Conservation (phyloP, 2,113 vertebrate species). For the Sisor rabdophorus region DNA sequence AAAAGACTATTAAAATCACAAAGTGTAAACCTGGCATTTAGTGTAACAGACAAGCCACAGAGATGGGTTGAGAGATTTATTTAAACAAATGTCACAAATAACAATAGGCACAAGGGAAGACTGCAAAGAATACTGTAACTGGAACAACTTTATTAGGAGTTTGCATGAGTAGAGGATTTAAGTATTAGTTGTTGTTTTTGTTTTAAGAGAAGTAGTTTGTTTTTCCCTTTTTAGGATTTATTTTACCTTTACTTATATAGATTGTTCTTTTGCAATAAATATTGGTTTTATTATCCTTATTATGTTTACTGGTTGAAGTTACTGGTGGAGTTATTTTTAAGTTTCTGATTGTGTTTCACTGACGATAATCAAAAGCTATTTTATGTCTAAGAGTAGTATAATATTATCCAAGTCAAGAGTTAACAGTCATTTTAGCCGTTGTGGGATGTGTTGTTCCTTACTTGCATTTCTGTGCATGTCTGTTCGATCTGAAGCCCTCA, state of each 20-base stretch:
- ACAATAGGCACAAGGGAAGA: no score
- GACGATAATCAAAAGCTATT: not conserved
- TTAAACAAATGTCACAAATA: no score
- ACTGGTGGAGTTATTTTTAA: not conserved
- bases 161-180: no score
- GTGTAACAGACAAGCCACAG: no score
- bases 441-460: slow-evolving; percentile 31
- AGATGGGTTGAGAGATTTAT: no score
- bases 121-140: no score
- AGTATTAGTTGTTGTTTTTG: not conserved
- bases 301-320: not conserved
- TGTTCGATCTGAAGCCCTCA: slow-evolving; percentile 1
- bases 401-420: not conserved
- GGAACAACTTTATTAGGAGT: no score
- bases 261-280: slow-evolving; percentile 6
- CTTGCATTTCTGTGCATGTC: not conserved
- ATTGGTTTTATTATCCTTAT: not conserved
- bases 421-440: not conserved
- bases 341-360: slow-evolving; percentile 25
- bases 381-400: not conserved
- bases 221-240: not conserved
- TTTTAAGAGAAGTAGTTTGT: no score
- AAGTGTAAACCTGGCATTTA: no score
- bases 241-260: not conserved
- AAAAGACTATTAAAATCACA: no score